phyloP scores from a whole-genome alignment of 2,113 vertebrate species.

The Zingel zingel region DNA sequence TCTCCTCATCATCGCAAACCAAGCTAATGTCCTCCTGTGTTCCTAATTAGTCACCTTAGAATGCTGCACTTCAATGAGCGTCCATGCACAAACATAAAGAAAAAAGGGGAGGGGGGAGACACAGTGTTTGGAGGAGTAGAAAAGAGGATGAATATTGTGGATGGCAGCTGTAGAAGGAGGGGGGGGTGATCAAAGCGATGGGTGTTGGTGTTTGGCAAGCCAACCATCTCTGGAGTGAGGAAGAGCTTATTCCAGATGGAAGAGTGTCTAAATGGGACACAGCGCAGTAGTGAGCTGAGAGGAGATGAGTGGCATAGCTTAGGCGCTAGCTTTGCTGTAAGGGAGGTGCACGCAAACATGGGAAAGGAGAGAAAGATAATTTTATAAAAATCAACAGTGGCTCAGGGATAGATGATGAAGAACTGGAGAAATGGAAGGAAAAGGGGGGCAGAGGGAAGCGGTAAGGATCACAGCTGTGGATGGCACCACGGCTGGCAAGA shows the following conservation, averaged over 20 bases:
- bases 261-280: constrained; percentile 63
- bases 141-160: constrained; percentile 63
- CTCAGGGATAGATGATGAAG: constrained; percentile 50
- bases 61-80: constrained; percentile 56
- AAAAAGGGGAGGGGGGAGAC: background rate
- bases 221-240: constrained; percentile 66
- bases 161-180: constrained; percentile 71
- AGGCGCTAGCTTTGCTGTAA: constrained; percentile 41
- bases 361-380: constrained; percentile 51
- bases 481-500: constrained; percentile 49
- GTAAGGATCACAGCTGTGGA: constrained; percentile 60
- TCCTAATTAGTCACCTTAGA: constrained; percentile 77
- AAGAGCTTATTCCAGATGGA: constrained; percentile 67
- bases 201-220: constrained; percentile 72
- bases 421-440: background rate
- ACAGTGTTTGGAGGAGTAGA: constrained; percentile 38
- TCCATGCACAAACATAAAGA: constrained; percentile 39
- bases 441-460: constrained; percentile 11
- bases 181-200: constrained; percentile 74
- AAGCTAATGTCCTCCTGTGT: constrained; percentile 77
- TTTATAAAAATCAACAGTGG: constrained; percentile 76
- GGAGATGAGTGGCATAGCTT: constrained; percentile 56
- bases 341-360: constrained; percentile 29
- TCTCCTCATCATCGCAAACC: constrained; percentile 54
- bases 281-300: constrained; percentile 20